phyloP scores from a whole-genome alignment of 2,113 vertebrate species.

The Gymnobelideus leadbeateri region DNA sequence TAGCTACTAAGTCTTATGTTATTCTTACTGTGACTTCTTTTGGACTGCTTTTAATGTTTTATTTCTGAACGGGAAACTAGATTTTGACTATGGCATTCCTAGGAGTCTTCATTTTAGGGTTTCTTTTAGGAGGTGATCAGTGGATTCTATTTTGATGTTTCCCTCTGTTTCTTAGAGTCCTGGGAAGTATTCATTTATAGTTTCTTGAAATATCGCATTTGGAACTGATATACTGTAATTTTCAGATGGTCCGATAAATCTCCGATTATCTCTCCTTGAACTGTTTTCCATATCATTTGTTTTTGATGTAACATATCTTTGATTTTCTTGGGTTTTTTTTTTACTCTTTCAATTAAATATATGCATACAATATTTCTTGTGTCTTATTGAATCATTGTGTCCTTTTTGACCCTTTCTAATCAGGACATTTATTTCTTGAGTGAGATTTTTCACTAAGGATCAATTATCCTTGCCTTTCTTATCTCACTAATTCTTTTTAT shows the following conservation, averaged over 20 bases:
- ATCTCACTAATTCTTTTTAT: not conserved
- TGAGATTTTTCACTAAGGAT: not conserved
- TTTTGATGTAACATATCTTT: not conserved
- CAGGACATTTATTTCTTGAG: not conserved
- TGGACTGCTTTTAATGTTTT: not conserved
- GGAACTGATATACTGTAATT: not conserved
- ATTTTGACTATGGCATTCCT: not conserved
- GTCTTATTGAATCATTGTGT: not conserved
- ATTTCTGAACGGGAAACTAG: not conserved
- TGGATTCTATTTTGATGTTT: not conserved
- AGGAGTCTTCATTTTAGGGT: not conserved
- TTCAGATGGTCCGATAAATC: not conserved
- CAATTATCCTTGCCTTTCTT: not conserved
- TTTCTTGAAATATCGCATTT: not conserved
- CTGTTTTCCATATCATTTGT: not conserved
- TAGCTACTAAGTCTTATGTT: not conserved
- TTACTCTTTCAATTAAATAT: not conserved
- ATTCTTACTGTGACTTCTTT: not conserved
- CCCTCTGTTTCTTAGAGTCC: not conserved
- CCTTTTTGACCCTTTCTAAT: not conserved
- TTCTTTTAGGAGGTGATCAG: not conserved
- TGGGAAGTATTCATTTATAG: not conserved
- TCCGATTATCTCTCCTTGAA: not conserved
- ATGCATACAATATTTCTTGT: not conserved
- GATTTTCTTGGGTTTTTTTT: not conserved